These are phyloP conservation scores for Sinocyclocheilus anophthalmus DNA, from an alignment of 2,113 vertebrate species.

Conservation along the genomic window DNA sequence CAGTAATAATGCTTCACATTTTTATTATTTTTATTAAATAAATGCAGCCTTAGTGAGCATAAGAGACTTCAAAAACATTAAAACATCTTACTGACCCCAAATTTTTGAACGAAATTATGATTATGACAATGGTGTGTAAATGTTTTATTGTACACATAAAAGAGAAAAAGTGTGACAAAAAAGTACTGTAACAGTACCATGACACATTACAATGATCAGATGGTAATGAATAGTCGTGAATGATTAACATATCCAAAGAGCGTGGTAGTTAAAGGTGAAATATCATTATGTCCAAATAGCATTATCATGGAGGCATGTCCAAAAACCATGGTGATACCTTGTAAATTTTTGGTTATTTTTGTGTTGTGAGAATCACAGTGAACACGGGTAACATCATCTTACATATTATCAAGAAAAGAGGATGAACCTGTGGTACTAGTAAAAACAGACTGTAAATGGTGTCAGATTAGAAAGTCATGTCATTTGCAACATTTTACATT, in stretches of 20 bases:
- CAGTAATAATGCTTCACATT: no score
- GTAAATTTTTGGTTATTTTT: not conserved
- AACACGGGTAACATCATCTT: not conserved
- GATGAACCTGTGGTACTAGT: not conserved
- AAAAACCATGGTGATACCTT: not conserved
- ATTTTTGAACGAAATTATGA: not conserved
- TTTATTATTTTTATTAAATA: no score
- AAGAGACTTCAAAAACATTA: no score
- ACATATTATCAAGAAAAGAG: not conserved
- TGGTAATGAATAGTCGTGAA: not conserved
- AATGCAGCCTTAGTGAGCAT: no score
- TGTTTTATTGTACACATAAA: not conserved
- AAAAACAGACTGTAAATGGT: not conserved
- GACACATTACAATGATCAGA: not conserved
- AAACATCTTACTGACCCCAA: no score
- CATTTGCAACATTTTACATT: conserved; percentile 9
- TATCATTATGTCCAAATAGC: not conserved
- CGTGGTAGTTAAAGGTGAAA: no score
- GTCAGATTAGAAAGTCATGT: not conserved
- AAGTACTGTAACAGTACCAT: not conserved
- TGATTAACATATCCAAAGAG: not conserved
- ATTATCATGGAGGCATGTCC: not conserved
- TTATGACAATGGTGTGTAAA: not conserved
- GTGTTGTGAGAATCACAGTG: not conserved
- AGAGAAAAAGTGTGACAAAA: not conserved